Evolutionary conservation across 2,888 invertebrate species (phyloP).

Genomic region (Poecilobothrus nobilitatus): DNA sequence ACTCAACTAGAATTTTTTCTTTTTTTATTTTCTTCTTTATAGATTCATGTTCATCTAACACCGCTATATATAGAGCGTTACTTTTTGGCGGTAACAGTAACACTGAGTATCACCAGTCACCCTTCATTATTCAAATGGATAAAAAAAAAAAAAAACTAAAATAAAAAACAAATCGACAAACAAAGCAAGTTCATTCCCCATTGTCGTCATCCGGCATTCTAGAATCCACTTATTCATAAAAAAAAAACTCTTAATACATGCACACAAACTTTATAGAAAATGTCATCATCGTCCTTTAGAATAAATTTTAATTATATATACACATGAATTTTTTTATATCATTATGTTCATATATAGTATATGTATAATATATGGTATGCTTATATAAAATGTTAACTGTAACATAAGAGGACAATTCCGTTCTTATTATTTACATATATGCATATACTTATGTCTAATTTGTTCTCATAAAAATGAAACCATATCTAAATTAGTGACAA

Average conservation of each 20-base stretch:
- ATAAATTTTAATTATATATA: no score
- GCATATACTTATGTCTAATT: neutral
- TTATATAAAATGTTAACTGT: no score
- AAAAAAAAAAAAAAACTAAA: neutral
- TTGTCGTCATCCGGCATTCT: neutral
- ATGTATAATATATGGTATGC: no score
- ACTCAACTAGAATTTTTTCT: no score
- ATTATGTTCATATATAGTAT: no score
- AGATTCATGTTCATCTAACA: neutral
- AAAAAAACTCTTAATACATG: no score
- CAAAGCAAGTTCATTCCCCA: neutral
- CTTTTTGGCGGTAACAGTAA: neutral
- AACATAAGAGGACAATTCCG: no score
- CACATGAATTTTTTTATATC: no score
- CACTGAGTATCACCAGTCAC: neutral
- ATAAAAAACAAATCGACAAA: neutral
- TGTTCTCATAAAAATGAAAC: neutral
- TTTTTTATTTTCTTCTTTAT: neutral
- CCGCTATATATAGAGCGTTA: neutral
- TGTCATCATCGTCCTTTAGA: no score
- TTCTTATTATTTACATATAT: neutral
- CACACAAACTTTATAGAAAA: no score
- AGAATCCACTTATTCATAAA: neutral
- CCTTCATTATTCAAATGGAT: neutral
- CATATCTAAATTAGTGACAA: conserved; percentile 1